Conservation (phyloP, 1,140 invertebrate genomes). For the Philopotamus ludificatus region DNA sequence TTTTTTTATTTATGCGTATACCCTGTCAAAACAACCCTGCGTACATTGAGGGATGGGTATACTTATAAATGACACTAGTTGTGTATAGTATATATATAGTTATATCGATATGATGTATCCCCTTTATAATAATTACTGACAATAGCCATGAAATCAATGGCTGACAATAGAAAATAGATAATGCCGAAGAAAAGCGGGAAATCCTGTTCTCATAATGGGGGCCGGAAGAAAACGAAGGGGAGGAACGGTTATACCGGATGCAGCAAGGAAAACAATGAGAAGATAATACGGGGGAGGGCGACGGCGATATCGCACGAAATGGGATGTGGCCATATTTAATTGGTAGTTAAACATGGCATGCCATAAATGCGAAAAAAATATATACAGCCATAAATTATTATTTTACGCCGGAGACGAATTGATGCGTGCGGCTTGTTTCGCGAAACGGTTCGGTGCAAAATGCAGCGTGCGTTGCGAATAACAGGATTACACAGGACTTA, state of each 20-base stretch:
- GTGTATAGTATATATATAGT: neutral
- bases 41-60: too few species aligned
- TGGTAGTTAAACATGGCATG: neutral
- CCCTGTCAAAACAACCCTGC: too few species aligned
- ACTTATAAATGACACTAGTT: neutral
- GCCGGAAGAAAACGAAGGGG: conserved; percentile 33
- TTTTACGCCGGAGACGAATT: too few species aligned
- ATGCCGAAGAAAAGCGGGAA: conserved; percentile 31
- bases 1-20: too few species aligned
- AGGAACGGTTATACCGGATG: conserved; percentile 28
- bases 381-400: neutral
- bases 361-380: neutral
- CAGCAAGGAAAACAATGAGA: conserved; percentile 28
- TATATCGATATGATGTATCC: neutral
- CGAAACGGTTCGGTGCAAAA: conserved; percentile 23
- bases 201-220: conserved; percentile 38
- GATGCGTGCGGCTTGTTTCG: neutral
- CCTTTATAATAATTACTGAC: conserved; percentile 32
- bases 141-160: conserved; percentile 32
- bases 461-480: conserved; percentile 24
- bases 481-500: conserved; percentile 39
- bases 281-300: neutral
- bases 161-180: conserved; percentile 38
- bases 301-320: neutral
- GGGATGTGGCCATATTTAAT: conserved; percentile 1